Conservation (phyloP, 2,888 invertebrate species). For the Dynastes grantii region DNA sequence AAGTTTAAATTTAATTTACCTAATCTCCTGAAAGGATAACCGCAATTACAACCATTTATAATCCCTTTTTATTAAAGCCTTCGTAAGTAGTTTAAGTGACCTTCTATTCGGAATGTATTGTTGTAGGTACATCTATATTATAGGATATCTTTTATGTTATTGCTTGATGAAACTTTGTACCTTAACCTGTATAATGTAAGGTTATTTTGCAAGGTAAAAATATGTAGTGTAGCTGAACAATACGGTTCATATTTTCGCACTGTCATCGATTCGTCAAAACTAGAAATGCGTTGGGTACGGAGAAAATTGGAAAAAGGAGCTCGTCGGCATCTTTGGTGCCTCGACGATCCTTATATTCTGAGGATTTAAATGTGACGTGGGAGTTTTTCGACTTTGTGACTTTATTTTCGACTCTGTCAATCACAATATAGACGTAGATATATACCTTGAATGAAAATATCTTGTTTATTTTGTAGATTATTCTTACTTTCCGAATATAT, state of each 20-base stretch:
- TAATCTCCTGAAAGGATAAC: not conserved
- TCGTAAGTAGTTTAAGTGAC: constrained; percentile 35
- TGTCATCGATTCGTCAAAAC: constrained; percentile 45
- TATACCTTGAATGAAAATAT: not conserved
- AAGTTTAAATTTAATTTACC: not conserved
- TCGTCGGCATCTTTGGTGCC: not conserved
- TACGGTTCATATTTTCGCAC: constrained; percentile 29
- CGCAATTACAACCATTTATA: not conserved
- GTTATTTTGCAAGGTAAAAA: not conserved
- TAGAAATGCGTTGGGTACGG: not conserved
- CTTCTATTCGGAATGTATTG: constrained; percentile 1
- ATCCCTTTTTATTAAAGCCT: constrained; percentile 25
- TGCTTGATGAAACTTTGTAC: no score
- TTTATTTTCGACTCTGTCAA: constrained; percentile 14
- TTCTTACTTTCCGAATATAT: no score
- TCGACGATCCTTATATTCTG: constrained; percentile 26
- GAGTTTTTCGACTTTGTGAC: constrained; percentile 36
- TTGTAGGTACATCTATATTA: not conserved
- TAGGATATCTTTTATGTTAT: not conserved
- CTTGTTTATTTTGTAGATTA: no score
- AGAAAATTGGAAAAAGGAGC: not conserved
- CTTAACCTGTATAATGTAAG: no score
- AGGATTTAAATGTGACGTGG: not conserved
- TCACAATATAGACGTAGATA: not conserved
- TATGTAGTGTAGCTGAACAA: constrained; percentile 19